phyloP scores from a whole-genome alignment of 2,113 vertebrate species.

The Henicopernis longicauda region DNA sequence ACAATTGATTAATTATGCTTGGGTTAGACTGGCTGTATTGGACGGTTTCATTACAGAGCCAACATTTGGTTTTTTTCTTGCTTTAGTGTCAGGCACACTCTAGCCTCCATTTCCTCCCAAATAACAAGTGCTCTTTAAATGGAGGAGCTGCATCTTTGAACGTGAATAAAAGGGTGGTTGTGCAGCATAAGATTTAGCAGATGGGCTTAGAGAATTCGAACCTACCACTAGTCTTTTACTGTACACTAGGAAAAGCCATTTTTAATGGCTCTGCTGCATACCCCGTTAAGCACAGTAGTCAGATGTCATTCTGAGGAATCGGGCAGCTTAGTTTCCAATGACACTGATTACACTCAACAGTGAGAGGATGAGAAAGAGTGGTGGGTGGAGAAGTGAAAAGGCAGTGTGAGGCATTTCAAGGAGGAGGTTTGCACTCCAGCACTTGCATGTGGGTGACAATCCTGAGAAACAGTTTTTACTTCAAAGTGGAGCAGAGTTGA shows the following conservation, averaged over 20 bases:
- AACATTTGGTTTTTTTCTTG: neutral
- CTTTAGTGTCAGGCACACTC: neutral
- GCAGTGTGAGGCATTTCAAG: constrained; percentile 20
- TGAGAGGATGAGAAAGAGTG: constrained; percentile 22
- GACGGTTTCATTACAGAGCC: neutral
- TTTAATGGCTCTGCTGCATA: constrained; percentile 41
- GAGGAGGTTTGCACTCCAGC: constrained; percentile 11
- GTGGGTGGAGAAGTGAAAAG: constrained; percentile 44
- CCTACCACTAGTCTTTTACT: constrained; percentile 52
- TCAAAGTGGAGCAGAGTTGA: neutral
- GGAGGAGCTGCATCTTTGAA: constrained; percentile 58
- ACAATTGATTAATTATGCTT: neutral
- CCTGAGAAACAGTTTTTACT: constrained; percentile 8
- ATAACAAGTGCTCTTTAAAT: constrained; percentile 21
- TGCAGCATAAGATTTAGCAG: constrained; percentile 47
- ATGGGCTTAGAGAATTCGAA: constrained; percentile 45
- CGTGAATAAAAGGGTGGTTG: constrained; percentile 36
- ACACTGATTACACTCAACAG: constrained; percentile 21
- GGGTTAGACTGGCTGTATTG: neutral
- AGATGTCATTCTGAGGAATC: constrained; percentile 48
- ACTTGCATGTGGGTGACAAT: constrained; percentile 35
- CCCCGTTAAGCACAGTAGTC: constrained; percentile 50
- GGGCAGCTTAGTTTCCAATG: constrained; percentile 41
- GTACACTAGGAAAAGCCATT: constrained; percentile 30
- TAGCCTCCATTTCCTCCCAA: constrained; percentile 62